These are phyloP conservation scores for Gyps fulvus DNA, from an alignment of 2,113 vertebrate genomes.

Conservation along the genomic window DNA sequence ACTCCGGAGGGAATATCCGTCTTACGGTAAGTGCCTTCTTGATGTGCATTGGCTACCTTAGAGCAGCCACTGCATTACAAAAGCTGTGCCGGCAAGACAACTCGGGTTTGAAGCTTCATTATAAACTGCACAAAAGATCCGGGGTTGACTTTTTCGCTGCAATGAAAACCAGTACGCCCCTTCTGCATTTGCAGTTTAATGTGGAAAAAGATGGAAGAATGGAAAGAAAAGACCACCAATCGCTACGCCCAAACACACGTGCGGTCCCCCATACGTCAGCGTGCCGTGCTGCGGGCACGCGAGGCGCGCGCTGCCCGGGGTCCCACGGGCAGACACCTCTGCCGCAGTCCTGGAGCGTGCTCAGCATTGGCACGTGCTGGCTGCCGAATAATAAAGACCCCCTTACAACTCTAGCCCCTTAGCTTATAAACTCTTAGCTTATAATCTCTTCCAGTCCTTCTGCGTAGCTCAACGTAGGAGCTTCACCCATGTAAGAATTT, in stretches of 20 bases:
- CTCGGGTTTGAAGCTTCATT: not conserved
- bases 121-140: not conserved
- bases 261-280: rapidly evolving
- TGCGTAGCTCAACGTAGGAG: rapidly evolving
- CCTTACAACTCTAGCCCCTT: not conserved
- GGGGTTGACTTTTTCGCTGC: not conserved
- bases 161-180: not conserved
- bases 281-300: not conserved
- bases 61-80: rapidly evolving
- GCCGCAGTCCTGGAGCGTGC: rapidly evolving
- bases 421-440: not conserved
- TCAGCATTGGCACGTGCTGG: rapidly evolving
- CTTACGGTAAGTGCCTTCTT: not conserved
- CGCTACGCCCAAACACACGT: rapidly evolving
- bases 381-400: too few relatives aligned
- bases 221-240: not conserved
- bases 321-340: rapidly evolving
- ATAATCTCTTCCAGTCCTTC: not conserved
- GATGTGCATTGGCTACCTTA: rapidly evolving
- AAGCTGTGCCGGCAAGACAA: not conserved
- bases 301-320: rapidly evolving
- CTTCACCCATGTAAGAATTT: not conserved
- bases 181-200: not conserved
- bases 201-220: not conserved
- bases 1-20: not conserved